A percentile compares a stretch with the other conserved stretches of the same genome.
These are phyloP conservation scores for Parazoanthus atlanticus DNA, from an alignment of 92 coral and sea anemone genomes.

Conservation along the genomic window DNA sequence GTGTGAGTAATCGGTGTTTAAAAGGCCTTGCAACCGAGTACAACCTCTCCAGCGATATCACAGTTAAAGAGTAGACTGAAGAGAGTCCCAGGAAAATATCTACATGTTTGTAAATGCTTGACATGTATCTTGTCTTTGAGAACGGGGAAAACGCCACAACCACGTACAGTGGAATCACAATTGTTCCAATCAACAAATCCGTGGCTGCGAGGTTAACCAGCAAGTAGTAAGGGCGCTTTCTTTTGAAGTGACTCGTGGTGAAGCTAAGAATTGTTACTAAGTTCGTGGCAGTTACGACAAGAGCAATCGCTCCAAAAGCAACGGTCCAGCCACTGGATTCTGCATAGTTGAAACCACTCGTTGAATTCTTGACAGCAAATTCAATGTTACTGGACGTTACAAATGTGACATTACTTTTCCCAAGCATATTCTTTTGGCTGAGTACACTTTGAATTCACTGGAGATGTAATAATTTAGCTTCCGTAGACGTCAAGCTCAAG, in stretches of 20 bases:
- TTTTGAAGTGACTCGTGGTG: not conserved
- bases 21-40: not conserved
- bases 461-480: not conserved
- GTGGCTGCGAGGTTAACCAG: not conserved
- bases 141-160: not conserved
- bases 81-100: not conserved
- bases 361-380: not conserved
- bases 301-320: not conserved
- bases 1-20: not conserved
- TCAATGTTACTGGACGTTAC: not conserved
- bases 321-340: not conserved
- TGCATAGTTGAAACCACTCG: not conserved
- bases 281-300: not conserved
- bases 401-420: not conserved
- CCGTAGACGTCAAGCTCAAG: too few relatives aligned
- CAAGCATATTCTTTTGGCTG: not conserved
- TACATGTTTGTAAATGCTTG: not conserved
- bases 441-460: too few relatives aligned
- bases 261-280: not conserved
- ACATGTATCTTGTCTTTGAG: not conserved
- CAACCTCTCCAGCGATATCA: slow-evolving; percentile 15
- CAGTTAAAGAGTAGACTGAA: not conserved
- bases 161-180: not conserved
- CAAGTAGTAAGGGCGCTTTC: not conserved
- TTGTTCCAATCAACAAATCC: not conserved